Evolutionary conservation across 2,797 vertebrate species (phyloP).

Genomic region (Yasuhikotakia modesta): DNA sequence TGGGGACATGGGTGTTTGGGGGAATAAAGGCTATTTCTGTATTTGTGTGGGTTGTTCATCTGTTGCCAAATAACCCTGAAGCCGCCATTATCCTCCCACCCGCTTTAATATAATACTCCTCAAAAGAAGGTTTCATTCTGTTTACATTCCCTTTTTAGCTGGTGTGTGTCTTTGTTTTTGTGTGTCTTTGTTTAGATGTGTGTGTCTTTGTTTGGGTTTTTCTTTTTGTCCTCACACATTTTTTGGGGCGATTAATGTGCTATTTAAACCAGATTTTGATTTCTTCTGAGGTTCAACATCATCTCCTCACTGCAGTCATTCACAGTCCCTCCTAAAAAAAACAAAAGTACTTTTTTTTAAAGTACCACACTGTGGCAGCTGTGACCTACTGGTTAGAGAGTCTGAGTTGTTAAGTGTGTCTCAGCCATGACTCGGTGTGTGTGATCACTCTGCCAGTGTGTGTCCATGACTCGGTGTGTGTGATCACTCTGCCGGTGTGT

Average conservation of each 20-base stretch:
- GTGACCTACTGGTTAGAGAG: no score
- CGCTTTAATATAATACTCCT: constrained; percentile 22
- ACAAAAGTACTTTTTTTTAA: no score
- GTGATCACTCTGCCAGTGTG: no score
- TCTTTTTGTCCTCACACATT: constrained; percentile 69
- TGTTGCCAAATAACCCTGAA: constrained; percentile 40
- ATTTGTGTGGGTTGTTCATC: constrained; percentile 37
- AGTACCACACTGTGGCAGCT: no score
- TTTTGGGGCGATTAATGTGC: constrained; percentile 72
- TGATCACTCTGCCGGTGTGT: no score
- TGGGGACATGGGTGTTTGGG: constrained; percentile 23
- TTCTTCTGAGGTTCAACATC: constrained; percentile 67
- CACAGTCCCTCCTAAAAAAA: constrained; percentile 41
- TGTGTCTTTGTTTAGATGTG: constrained; percentile 62
- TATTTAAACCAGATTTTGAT: constrained; percentile 77
- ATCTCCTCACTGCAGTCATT: constrained; percentile 70
- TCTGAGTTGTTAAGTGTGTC: no score
- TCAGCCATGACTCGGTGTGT: no score
- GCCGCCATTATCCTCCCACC: constrained; percentile 26
- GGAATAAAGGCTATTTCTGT: constrained; percentile 34
- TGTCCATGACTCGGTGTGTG: no score
- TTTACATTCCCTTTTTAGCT: constrained; percentile 53
- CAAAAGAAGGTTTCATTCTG: neutral
- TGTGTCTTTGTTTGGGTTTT: constrained; percentile 67
- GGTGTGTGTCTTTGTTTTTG: constrained; percentile 57